Conservation (phyloP, 2,888 invertebrate species). For the Hylaea fasciaria region DNA sequence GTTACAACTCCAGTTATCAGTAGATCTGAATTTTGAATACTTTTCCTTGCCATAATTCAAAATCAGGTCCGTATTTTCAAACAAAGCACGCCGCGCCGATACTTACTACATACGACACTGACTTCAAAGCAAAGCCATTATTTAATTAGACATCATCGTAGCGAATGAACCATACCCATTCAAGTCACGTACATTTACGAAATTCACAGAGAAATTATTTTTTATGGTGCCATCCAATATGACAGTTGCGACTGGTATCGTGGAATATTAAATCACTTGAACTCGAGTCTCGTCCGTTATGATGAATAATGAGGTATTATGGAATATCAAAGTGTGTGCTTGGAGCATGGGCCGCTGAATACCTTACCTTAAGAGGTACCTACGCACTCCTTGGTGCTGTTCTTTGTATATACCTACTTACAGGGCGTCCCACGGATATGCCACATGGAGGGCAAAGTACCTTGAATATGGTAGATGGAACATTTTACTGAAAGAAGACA, state of each 20-base stretch:
- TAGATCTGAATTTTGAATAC: too few species aligned
- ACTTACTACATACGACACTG: not conserved
- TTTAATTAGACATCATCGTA: slow-evolving; percentile 21
- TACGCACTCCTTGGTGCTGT: too few species aligned
- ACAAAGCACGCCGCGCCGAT: too few species aligned
- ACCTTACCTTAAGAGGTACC: not conserved
- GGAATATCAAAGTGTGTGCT: not conserved
- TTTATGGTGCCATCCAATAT: slow-evolving; percentile 36
- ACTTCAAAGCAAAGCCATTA: slow-evolving; percentile 14
- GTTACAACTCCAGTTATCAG: too few species aligned
- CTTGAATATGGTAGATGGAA: too few species aligned
- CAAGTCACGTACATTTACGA: slow-evolving; percentile 33
- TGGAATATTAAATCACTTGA: slow-evolving; percentile 32
- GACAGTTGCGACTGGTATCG: slow-evolving; percentile 29
- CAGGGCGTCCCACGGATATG: too few species aligned
- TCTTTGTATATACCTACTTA: too few species aligned
- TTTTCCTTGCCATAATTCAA: too few species aligned
- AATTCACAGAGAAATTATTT: slow-evolving; percentile 39
- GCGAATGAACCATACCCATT: slow-evolving; percentile 18
- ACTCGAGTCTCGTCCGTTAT: slow-evolving; percentile 7
- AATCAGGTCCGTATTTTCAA: too few species aligned
- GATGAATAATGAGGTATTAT: slow-evolving; percentile 12
- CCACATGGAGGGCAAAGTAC: too few species aligned
- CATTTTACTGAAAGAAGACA: too few species aligned
- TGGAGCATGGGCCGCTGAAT: not conserved